These are phyloP conservation scores for Ageneiosus marmoratus DNA, from an alignment of 2,113 vertebrate genomes.

Conservation along the genomic window DNA sequence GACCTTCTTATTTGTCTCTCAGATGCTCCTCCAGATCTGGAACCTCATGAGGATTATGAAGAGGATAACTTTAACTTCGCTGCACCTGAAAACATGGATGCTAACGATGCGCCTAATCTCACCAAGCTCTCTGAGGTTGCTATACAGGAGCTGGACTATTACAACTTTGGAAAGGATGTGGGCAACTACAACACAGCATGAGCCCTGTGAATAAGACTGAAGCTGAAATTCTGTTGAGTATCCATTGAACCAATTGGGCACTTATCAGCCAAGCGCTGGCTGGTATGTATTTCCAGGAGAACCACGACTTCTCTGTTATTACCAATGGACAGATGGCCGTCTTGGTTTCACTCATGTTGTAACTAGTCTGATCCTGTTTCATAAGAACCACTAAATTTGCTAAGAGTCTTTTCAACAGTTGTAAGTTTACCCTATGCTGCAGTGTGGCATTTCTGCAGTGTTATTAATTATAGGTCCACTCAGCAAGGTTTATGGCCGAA, in stretches of 20 bases:
- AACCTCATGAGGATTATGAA: conserved; percentile 86
- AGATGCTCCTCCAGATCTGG: conserved; percentile 86
- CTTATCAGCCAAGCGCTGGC: conserved; percentile 53
- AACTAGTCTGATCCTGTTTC: conserved; percentile 51
- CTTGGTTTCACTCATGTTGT: conserved; percentile 56
- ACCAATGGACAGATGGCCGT: conserved; percentile 36
- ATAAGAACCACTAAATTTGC: conserved; percentile 44
- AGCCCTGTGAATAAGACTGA: conserved; percentile 49
- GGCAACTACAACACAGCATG: conserved; percentile 72
- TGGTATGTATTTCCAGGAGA: conserved; percentile 54
- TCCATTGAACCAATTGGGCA: conserved; percentile 47
- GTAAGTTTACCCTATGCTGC: conserved; percentile 46
- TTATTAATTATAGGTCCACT: conserved; percentile 3
- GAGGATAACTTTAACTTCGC: conserved; percentile 84
- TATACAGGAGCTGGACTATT: conserved; percentile 96
- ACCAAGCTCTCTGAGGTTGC: conserved; percentile 84
- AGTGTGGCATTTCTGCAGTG: background rate
- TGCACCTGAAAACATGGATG: conserved; percentile 73
- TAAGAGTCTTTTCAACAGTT: conserved; percentile 30
- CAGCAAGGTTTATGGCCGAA: background rate
- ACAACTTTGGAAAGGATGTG: conserved; percentile 81
- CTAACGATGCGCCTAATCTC: conserved; percentile 77
- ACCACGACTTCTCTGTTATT: conserved; percentile 56
- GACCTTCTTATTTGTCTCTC: conserved; percentile 39
- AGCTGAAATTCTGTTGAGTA: conserved; percentile 40